phyloP scores from a whole-genome alignment of 2,797 vertebrate genomes.

The Rhabdomys pumilio region DNA sequence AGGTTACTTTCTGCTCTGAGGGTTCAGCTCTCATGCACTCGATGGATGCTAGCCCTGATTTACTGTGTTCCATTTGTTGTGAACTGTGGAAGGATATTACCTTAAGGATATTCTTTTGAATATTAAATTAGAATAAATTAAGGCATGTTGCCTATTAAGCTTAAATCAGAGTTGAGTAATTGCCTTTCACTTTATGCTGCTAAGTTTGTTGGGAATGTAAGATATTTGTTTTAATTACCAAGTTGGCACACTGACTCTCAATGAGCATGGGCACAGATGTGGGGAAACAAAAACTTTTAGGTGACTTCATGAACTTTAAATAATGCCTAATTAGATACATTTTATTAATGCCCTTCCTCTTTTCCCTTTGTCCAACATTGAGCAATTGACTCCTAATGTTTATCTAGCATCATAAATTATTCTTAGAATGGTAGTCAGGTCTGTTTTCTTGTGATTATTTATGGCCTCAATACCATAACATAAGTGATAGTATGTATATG shows the following conservation, averaged over 20 bases:
- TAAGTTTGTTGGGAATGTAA: slow-evolving; percentile 70
- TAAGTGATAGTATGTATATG: background rate
- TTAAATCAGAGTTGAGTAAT: slow-evolving; percentile 84
- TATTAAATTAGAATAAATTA: slow-evolving; percentile 88
- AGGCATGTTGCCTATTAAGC: slow-evolving; percentile 80
- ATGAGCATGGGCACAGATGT: background rate
- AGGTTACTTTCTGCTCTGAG: slow-evolving; percentile 69
- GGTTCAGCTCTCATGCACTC: slow-evolving; percentile 70
- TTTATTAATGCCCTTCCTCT: background rate
- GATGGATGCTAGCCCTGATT: slow-evolving; percentile 83
- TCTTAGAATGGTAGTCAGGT: background rate
- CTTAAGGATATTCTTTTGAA: slow-evolving; percentile 87
- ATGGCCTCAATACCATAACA: background rate
- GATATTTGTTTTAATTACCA: slow-evolving; percentile 82
- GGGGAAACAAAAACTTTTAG: slow-evolving; percentile 52
- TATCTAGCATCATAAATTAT: background rate
- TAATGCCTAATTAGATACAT: background rate
- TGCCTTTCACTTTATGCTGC: slow-evolving; percentile 75
- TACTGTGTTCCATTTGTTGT: slow-evolving; percentile 76
- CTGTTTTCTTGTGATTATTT: background rate
- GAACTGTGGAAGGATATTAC: slow-evolving; percentile 80
- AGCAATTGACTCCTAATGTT: background rate
- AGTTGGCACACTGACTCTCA: slow-evolving; percentile 60
- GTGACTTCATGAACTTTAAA: slow-evolving; percentile 60
- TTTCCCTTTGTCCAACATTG: background rate